These are phyloP conservation scores for Eulemur rufifrons DNA, from an alignment of 2,113 vertebrate species.

Conservation along the genomic window DNA sequence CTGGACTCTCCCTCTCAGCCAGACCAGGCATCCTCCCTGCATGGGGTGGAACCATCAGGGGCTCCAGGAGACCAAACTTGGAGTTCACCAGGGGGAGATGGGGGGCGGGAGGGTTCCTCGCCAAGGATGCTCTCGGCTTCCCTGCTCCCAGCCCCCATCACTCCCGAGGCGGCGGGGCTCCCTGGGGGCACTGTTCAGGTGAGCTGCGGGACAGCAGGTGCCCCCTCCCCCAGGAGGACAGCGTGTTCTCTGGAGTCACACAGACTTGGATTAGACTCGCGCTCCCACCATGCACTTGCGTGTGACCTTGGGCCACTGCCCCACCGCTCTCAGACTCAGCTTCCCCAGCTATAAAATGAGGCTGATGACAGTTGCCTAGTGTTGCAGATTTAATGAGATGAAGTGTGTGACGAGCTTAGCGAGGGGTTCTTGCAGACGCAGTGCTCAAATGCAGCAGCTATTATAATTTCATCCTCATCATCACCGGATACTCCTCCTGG, in stretches of 20 bases:
- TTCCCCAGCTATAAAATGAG: neutral
- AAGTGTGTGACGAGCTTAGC: fast-evolving
- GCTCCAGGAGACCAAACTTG: fast-evolving
- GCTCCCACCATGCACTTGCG: neutral
- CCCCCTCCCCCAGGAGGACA: neutral
- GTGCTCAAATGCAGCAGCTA: neutral
- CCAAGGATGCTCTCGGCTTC: neutral
- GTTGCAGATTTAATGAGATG: no score
- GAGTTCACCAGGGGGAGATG: neutral
- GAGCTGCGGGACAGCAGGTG: neutral
- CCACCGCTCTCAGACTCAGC: neutral
- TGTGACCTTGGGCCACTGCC: neutral
- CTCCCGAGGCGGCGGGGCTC: neutral
- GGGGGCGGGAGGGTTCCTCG: neutral
- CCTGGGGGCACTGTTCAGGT: fast-evolving
- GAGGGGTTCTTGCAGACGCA: fast-evolving
- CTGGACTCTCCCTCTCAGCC: neutral
- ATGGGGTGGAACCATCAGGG: fast-evolving
- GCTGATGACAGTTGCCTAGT: neutral
- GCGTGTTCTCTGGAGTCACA: neutral
- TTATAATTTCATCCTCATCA: fast-evolving
- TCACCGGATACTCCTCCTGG: fast-evolving
- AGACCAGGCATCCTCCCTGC: neutral
- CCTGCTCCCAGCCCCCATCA: no score
- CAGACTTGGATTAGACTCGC: neutral